Base-by-base conservation (phyloP, 2,888 invertebrate genomes). In the Nowickia ferox region DNA sequence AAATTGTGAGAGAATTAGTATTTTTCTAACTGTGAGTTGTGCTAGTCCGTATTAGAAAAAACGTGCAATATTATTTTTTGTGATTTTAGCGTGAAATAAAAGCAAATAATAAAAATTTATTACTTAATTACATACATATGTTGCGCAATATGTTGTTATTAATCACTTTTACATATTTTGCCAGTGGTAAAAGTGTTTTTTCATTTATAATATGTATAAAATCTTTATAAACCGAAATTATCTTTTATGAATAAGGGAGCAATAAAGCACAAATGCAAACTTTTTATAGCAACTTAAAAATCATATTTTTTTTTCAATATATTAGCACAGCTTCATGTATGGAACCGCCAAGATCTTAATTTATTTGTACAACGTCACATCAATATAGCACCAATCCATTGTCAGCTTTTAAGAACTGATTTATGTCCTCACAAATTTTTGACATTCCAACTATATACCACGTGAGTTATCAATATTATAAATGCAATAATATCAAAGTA, bases 311-410 rank as follows among this genome's bases (percentile, higher is more conserved):
- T 46, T 17, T 19, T 57, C 44, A 10, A 61, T 17, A 44, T 65
- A 74, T 42, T 71, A 75, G 81, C 85, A 15, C 82, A 74, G 48
- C 38, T 59, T 4, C 17, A 82, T 30, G 10, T 46, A 10, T 82
- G 82, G 82, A 77, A 61, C 55, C 75, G 78, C 4, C 53, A 69
- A 30, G 85, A 86, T 74, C 9, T 78, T 1, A 72, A 86, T 83
- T 65, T 86, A 19, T 76, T 86, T 57, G 19, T 86, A 22, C 85
- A 86, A 72, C 85, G 85, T 19, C 82, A 90, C 61, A 90, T 91
- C 44, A 88, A 90, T 82, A 84, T 91, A 22, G 91, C 91, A 83
- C 91, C 91, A 13, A 87, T 91, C 17, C 89, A 90, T 79, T 91
- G 91, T 77, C 88, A 89, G 65, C 65, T 91, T 65, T 68, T 89